phyloP scores from a whole-genome alignment of 2,113 vertebrate species.

The Ameiurus melas region DNA sequence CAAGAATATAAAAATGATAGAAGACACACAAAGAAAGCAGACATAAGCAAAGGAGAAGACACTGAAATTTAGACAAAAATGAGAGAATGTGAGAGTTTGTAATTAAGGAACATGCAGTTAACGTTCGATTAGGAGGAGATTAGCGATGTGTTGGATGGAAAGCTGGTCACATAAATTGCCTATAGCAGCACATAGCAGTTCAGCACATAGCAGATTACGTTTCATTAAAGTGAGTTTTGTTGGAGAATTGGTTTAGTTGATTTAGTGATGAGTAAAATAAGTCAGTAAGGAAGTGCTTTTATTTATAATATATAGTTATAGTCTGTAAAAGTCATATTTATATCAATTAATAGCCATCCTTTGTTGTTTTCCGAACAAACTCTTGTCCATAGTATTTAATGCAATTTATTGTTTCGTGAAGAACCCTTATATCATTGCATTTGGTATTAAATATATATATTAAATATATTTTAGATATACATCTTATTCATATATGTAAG shows the following conservation, averaged over 20 bases:
- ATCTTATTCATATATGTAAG: neutral
- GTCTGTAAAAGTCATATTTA: neutral
- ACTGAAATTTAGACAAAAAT: slow-evolving; percentile 68
- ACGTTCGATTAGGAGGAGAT: slow-evolving; percentile 37
- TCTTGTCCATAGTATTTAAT: neutral
- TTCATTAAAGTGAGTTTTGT: neutral
- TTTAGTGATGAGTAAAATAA: neutral
- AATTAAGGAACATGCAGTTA: slow-evolving; percentile 66
- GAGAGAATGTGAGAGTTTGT: slow-evolving; percentile 60
- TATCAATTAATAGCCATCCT: neutral
- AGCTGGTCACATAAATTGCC: neutral
- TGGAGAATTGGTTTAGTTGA: neutral
- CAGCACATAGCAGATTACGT: neutral
- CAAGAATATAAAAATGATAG: slow-evolving; percentile 72
- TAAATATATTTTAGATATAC: neutral
- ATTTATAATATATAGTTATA: neutral
- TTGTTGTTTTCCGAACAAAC: neutral
- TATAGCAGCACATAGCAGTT: neutral
- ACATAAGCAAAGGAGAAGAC: slow-evolving; percentile 85
- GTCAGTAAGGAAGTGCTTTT: neutral
- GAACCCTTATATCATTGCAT: neutral
- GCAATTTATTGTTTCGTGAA: neutral
- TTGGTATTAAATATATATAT: too few species aligned
- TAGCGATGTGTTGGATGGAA: slow-evolving; percentile 29
- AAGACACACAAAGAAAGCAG: slow-evolving; percentile 72